Evolutionary conservation across 2,113 vertebrate genomes (phyloP).

Genomic region (Emydura subglobosa): DNA sequence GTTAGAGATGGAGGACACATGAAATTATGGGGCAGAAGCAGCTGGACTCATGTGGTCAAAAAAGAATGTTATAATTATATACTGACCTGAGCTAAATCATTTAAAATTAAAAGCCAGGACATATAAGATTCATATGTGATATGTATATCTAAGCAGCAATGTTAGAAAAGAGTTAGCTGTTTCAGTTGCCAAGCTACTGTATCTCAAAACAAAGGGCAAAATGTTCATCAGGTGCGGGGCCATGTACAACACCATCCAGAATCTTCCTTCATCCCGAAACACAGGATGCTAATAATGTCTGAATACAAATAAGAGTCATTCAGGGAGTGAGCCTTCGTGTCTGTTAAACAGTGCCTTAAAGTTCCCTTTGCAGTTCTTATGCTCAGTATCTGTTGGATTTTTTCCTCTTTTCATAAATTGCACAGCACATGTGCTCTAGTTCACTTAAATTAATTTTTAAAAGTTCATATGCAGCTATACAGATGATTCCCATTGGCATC

Average conservation of each 20-base stretch:
- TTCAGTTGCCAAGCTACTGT: constrained; percentile 58
- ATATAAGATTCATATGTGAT: constrained; percentile 15
- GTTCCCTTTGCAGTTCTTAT: constrained; percentile 46
- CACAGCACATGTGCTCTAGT: constrained; percentile 61
- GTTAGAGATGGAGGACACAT: neutral
- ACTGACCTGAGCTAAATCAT: constrained; percentile 61
- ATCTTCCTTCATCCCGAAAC: constrained; percentile 59
- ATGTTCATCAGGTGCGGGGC: constrained; percentile 56
- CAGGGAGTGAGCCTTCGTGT: constrained; percentile 63
- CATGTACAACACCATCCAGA: constrained; percentile 47
- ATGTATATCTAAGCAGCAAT: constrained; percentile 61
- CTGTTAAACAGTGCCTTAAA: constrained; percentile 14
- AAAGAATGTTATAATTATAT: constrained; percentile 40
- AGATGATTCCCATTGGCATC: neutral
- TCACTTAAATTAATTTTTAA: neutral
- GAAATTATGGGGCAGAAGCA: constrained; percentile 53
- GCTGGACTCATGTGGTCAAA: constrained; percentile 45
- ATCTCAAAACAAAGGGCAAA: constrained; percentile 62
- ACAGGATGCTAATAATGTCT: constrained; percentile 69
- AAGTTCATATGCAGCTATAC: neutral
- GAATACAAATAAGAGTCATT: constrained; percentile 61
- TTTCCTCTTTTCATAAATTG: neutral
- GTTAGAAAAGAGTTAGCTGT: constrained; percentile 56
- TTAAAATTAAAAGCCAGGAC: constrained; percentile 68
- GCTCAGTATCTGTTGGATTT: constrained; percentile 42